phyloP scores from a whole-genome alignment of 2,113 vertebrate genomes.

The Strix aluco region DNA sequence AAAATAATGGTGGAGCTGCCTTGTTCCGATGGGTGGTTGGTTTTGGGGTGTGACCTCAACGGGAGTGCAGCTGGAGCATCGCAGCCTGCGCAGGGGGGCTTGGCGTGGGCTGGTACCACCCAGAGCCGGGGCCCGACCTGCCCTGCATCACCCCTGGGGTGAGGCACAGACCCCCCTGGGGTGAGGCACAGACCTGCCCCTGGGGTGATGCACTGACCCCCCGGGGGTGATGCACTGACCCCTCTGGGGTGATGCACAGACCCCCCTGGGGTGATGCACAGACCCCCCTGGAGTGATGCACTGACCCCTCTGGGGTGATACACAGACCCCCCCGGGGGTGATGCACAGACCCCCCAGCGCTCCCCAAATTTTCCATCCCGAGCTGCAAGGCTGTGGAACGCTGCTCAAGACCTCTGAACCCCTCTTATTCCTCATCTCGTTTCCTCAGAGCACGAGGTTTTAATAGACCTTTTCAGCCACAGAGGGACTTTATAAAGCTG shows the following conservation, averaged over 20 bases:
- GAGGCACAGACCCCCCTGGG: neutral
- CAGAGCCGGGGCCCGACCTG: neutral
- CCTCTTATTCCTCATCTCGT: neutral
- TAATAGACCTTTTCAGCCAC: neutral
- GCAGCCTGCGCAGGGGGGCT: neutral
- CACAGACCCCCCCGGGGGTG: no score
- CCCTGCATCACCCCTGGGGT: neutral
- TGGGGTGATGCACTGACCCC: no score
- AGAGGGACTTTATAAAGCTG: neutral
- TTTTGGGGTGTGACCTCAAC: neutral
- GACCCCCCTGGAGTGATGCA: no score
- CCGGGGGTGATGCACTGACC: no score
- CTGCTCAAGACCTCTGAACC: neutral
- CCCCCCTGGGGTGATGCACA: no score
- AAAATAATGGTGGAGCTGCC: neutral
- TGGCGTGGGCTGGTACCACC: neutral
- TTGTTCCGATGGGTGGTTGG: rapidly evolving
- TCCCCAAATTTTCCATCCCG: rapidly evolving
- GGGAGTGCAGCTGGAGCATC: neutral
- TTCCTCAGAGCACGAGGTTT: neutral
- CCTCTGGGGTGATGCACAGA: no score
- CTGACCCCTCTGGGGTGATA: no score
- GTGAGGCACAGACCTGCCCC: neutral
- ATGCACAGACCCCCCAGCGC: neutral
- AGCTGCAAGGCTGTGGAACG: neutral